Evolutionary conservation across 2,888 invertebrate species (phyloP).

Genomic region (Dendrolimus pini): DNA sequence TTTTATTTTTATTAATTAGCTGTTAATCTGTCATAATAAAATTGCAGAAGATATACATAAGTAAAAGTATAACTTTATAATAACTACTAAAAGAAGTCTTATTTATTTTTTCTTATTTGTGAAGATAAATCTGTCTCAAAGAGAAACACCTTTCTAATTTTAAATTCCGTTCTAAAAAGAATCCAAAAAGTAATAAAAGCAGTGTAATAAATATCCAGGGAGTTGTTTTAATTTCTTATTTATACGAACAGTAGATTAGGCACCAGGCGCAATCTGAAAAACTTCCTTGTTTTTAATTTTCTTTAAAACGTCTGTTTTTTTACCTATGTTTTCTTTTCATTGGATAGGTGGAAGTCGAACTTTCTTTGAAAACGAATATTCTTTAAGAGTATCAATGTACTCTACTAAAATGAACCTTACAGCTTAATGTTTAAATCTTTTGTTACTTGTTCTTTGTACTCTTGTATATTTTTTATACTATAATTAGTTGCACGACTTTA

Average conservation of each 20-base stretch:
- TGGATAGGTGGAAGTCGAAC: conserved; percentile 67
- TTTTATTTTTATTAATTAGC: too few relatives aligned
- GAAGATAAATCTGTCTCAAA: neutral
- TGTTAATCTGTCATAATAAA: too few relatives aligned
- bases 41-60: too few relatives aligned
- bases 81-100: neutral
- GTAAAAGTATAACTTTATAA: neutral
- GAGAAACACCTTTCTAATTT: neutral
- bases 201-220: conserved; percentile 73
- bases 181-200: conserved; percentile 55
- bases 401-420: conserved; percentile 12
- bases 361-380: conserved; percentile 63
- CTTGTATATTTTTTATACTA: conserved; percentile 55
- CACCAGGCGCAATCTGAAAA: conserved; percentile 66
- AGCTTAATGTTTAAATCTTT: conserved; percentile 23
- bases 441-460: conserved; percentile 50
- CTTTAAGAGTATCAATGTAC: conserved; percentile 47
- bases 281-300: conserved; percentile 76
- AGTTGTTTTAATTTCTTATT: conserved; percentile 75
- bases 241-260: conserved; percentile 65
- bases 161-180: conserved; percentile 27
- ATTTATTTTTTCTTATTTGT: neutral
- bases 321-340: conserved; percentile 57
- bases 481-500: conserved; percentile 19
- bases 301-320: conserved; percentile 72